These are phyloP conservation scores for Thelaira solivaga DNA, from an alignment of 2,888 invertebrate species.

Conservation along the genomic window DNA sequence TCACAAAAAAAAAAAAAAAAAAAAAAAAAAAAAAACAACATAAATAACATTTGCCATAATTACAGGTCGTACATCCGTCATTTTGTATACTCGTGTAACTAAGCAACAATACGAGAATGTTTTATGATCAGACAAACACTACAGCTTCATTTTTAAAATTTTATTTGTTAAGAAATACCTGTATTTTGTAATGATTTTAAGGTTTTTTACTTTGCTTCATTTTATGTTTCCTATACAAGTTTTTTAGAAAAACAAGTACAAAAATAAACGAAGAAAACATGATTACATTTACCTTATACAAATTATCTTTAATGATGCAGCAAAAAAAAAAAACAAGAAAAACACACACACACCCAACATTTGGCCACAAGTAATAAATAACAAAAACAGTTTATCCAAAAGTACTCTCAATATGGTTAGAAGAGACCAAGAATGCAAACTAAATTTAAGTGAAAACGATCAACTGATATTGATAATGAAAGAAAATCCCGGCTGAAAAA, in stretches of 20 bases:
- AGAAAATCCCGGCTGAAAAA: slow-evolving; percentile 25
- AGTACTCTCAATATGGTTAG: slow-evolving; percentile 19
- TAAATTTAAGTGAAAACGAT: slow-evolving; percentile 18
- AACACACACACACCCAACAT: slow-evolving; percentile 6
- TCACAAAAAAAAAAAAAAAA: no score
- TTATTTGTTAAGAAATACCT: slow-evolving; percentile 2
- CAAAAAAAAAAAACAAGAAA: slow-evolving; percentile 64
- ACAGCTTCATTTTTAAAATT: slow-evolving; percentile 15
- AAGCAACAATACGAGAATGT: slow-evolving; percentile 7
- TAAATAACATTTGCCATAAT: slow-evolving; percentile 44
- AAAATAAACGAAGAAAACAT: slow-evolving; percentile 19
- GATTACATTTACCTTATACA: slow-evolving; percentile 63
- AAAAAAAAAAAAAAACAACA: no score
- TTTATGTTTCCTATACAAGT: slow-evolving; percentile 12
- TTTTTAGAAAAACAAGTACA: neutral
- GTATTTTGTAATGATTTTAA: slow-evolving; percentile 9
- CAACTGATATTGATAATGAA: slow-evolving; percentile 37
- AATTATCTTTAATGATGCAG: slow-evolving; percentile 74
- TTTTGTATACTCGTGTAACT: neutral
- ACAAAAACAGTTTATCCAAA: slow-evolving; percentile 25
- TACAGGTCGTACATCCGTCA: slow-evolving; percentile 27
- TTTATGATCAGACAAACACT: neutral
- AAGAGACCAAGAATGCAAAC: slow-evolving; percentile 6
- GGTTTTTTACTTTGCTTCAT: slow-evolving; percentile 9
- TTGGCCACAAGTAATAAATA: slow-evolving; percentile 27